phyloP scores from a whole-genome alignment of 1,140 invertebrate species.

The Limonius californicus region DNA sequence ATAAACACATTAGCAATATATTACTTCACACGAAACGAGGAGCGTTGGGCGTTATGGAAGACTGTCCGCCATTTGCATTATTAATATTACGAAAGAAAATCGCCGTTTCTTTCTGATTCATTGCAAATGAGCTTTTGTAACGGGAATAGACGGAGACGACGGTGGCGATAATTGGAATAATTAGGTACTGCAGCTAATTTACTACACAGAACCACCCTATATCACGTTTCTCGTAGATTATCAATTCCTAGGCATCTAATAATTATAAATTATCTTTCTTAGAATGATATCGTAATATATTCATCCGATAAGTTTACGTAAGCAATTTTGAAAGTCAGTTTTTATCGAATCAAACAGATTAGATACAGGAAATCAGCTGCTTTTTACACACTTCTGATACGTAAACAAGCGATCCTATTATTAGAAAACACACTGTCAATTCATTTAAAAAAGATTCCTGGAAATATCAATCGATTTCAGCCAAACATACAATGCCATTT shows the following conservation, averaged over 20 bases:
- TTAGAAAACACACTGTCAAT: no score
- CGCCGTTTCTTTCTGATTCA: neutral
- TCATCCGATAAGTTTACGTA: no score
- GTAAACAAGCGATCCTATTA: no score
- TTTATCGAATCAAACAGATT: no score
- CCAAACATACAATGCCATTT: no score
- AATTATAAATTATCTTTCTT: no score
- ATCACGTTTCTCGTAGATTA: neutral
- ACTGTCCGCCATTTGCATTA: slow-evolving; percentile 8
- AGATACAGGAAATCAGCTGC: no score
- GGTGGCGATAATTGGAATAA: neutral
- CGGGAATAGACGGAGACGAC: neutral
- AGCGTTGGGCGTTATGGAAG: slow-evolving; percentile 1
- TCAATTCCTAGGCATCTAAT: neutral
- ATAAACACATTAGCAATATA: slow-evolving; percentile 14
- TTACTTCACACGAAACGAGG: neutral
- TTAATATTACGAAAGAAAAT: slow-evolving; percentile 6
- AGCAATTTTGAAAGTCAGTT: no score
- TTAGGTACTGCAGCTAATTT: neutral
- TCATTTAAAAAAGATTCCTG: no score
- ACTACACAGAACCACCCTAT: neutral
- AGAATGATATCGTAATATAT: no score
- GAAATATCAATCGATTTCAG: no score
- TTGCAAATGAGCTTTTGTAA: neutral
- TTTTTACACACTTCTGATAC: no score